phyloP scores from a whole-genome alignment of 2,888 invertebrate genomes.

The Polietes domitor region DNA sequence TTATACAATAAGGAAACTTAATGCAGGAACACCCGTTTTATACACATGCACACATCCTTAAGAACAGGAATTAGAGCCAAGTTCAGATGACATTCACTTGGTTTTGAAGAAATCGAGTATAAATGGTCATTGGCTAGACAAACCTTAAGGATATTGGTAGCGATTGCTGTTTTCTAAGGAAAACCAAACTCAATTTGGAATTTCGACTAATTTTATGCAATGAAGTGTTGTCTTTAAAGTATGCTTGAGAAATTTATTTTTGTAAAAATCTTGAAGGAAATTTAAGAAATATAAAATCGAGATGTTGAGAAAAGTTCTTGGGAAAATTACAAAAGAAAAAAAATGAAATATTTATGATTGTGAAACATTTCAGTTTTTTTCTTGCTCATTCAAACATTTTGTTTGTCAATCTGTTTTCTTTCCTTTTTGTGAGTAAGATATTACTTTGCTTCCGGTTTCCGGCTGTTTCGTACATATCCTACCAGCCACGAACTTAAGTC shows the following conservation, averaged over 20 bases:
- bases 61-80: slow-evolving; percentile 42
- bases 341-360: neutral
- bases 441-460: slow-evolving; percentile 30
- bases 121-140: slow-evolving; percentile 48
- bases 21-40: slow-evolving; percentile 10
- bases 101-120: neutral
- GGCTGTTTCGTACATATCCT: neutral
- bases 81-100: slow-evolving; percentile 37
- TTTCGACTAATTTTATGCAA: slow-evolving; percentile 50
- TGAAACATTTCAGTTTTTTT: neutral
- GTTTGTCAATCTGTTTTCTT: slow-evolving; percentile 12
- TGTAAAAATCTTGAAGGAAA: neutral
- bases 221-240: too few relatives aligned
- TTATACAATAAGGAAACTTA: slow-evolving; percentile 30
- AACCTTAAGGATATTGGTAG: neutral
- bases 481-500: slow-evolving; percentile 25
- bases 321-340: neutral
- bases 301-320: too few relatives aligned
- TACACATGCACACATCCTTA: neutral
- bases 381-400: neutral
- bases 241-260: neutral
- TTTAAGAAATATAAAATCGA: neutral
- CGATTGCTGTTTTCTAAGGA: neutral
- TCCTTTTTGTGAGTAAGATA: slow-evolving; percentile 21
- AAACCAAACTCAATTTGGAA: slow-evolving; percentile 49